These are phyloP conservation scores for Drosophila kanapiae DNA, from an alignment of 1,140 invertebrate genomes.

Conservation along the genomic window DNA sequence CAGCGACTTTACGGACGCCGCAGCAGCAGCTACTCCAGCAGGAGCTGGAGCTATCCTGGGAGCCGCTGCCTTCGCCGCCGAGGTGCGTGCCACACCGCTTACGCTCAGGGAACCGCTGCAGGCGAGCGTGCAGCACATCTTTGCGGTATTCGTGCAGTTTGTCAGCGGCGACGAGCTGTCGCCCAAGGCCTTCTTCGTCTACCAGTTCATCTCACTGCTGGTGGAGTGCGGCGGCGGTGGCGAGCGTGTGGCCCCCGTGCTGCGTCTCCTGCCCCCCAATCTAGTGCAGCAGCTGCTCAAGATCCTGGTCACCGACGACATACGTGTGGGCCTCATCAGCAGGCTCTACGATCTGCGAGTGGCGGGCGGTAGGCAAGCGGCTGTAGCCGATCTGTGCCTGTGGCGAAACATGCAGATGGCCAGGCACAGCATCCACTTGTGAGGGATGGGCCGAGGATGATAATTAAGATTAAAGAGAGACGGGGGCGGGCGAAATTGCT, in stretches of 20 bases:
- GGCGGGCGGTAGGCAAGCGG: conserved; percentile 90
- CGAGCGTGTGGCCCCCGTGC: conserved; percentile 90
- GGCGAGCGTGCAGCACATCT: conserved; percentile 88
- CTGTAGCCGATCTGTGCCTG: conserved; percentile 92
- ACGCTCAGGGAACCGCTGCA: conserved; percentile 88
- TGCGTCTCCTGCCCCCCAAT: conserved; percentile 92
- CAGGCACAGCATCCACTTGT: conserved; percentile 80
- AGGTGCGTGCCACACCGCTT: conserved; percentile 48
- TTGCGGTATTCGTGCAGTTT: conserved; percentile 90
- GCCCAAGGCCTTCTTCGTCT: conserved; percentile 94
- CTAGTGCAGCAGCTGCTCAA: conserved; percentile 92
- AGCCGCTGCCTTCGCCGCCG: conserved; percentile 24
- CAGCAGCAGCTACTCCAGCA: conserved; percentile 74
- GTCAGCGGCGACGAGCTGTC: conserved; percentile 92
- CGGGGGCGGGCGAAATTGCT: conserved; percentile 32
- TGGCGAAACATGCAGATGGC: conserved; percentile 91
- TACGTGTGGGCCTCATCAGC: conserved; percentile 77
- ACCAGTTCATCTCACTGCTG: conserved; percentile 92
- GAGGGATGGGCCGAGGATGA: conserved; percentile 14
- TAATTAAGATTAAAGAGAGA: conserved; percentile 37
- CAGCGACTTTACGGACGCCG: conserved; percentile 87
- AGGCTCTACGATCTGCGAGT: conserved; percentile 92
- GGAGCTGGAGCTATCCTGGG: conserved; percentile 27
- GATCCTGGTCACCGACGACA: conserved; percentile 86
- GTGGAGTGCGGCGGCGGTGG: conserved; percentile 93